Percentiles rank a stretch among this genome's conserved stretches.
These are phyloP conservation scores for Drosophila lutescens DNA, from an alignment of 2,888 invertebrate genomes.

Conservation along the genomic window DNA sequence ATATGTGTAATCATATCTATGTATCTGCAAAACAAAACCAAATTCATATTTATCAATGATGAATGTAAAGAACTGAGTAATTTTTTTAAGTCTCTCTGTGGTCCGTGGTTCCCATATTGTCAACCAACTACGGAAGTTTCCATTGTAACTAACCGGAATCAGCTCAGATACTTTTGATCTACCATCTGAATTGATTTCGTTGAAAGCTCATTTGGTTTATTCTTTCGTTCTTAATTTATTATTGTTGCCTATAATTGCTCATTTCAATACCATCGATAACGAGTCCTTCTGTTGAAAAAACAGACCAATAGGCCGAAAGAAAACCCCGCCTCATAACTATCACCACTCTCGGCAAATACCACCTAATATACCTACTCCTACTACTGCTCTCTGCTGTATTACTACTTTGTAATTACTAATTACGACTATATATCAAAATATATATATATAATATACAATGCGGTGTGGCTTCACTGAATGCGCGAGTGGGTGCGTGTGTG, in stretches of 20 bases:
- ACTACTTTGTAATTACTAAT: conserved; percentile 27
- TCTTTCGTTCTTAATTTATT: conserved; percentile 11
- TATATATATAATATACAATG: conserved; percentile 19
- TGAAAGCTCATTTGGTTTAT: conserved; percentile 7
- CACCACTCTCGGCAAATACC: conserved; percentile 31
- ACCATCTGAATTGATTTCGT: conserved; percentile 1
- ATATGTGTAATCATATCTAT: conserved; percentile 26
- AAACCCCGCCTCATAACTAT: conserved; percentile 16
- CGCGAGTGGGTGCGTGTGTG: conserved; percentile 11
- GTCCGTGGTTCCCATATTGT: background rate
- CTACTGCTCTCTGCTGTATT: conserved; percentile 32
- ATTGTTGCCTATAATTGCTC: conserved; percentile 16
- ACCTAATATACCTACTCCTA: conserved; percentile 30
- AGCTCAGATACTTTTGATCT: conserved; percentile 6
- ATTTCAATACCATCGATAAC: conserved; percentile 20
- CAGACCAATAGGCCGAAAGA: background rate
- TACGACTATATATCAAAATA: conserved; percentile 19
- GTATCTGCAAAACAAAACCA: background rate
- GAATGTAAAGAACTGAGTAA: background rate
- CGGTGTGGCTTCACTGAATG: conserved; percentile 49
- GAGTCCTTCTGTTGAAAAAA: conserved; percentile 18
- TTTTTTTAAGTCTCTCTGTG: background rate
- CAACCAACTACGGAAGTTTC: background rate
- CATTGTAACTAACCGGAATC: background rate
- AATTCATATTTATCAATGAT: background rate